Base-by-base conservation (phyloP, 2,888 invertebrate species). In the Chrysolina haemoptera region DNA sequence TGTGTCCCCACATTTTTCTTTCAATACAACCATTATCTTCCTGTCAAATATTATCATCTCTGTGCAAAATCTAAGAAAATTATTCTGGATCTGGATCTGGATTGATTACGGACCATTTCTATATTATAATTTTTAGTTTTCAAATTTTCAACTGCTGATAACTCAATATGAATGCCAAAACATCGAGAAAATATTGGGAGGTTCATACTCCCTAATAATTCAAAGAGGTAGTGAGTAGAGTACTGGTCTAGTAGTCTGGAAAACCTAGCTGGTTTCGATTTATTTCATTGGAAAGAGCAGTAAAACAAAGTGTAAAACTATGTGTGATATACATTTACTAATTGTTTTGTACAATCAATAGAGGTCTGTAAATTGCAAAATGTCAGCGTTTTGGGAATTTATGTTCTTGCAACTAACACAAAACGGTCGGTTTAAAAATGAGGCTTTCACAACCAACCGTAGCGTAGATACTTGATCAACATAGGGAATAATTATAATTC, bases 261-360 rank as follows among this genome's bases (percentile, higher is more conserved):
- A 27, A 59, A 59, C 27, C n/a, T 35, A 59, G 27, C 14, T 50
- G 27, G n/a, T n/a, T 35, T 27, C 16, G 10, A 59, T 14, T 35
- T 14, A n/a, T 22, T 27, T 8, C 35, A 35, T 27, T n/a, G 35
- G 35, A 12, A 27, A 35, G 27, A 59, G 59, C 59, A 59, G 27
- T 27, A n/a, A 22, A 59, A 59, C 59, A 35, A 59, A 59, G 20
- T 59, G 59, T 59, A n/a, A 59, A 59, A 59, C 59, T 59, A 59
- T 59, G 59, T 27, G 59, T n/a, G n/a, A 59, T 27, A 59, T 59
- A 27, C 59, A 59, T 59, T 59, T 35, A 59, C 59, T 27, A 59
- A 59, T 59, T 59, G 59, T 59, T 59, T 59, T 59, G 35, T 59
- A 59, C 59, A 59, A 59, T 59, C 59, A 59, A 59, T 59, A 59